These are phyloP conservation scores for Spodoptera picta DNA, from an alignment of 2,888 invertebrate species.

Conservation along the genomic window DNA sequence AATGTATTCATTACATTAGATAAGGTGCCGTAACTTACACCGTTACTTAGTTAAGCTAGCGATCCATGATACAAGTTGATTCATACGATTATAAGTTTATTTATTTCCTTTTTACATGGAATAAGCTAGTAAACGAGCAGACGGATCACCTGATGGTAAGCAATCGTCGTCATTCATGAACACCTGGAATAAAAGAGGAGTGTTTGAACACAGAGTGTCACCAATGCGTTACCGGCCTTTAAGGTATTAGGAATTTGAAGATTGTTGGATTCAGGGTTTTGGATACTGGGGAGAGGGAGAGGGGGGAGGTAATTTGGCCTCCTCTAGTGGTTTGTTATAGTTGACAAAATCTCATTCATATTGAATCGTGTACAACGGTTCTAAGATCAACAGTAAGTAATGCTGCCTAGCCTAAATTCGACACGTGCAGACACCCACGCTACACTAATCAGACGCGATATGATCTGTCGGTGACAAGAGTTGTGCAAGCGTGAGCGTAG, in stretches of 20 bases:
- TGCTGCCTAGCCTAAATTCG: conserved; percentile 36
- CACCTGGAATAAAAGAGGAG: no score
- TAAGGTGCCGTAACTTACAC: conserved; percentile 57
- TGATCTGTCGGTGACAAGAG: conserved; percentile 48
- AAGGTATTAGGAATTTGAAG: no score
- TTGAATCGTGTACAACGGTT: conserved; percentile 28
- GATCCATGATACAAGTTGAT: conserved; percentile 27
- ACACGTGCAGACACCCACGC: conserved; percentile 51
- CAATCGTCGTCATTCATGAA: no score
- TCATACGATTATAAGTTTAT: background rate
- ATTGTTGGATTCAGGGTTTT: no score
- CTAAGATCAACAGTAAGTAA: conserved; percentile 18
- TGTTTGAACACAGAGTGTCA: no score
- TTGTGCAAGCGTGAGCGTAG: conserved; percentile 38
- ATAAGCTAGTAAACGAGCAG: no score
- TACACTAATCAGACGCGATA: conserved; percentile 48
- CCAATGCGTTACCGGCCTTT: no score
- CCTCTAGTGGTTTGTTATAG: no score
- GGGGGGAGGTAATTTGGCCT: no score
- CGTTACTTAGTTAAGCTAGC: conserved; percentile 47
- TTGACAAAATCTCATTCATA: background rate
- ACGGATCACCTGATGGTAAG: no score
- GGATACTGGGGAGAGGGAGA: no score
- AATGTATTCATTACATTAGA: conserved; percentile 56
- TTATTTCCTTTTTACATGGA: no score